Evolutionary conservation across 2,888 invertebrate genomes (phyloP), one percentile per base, ranked within the genome.

Genomic region (Ochropleura leucogaster): DNA sequence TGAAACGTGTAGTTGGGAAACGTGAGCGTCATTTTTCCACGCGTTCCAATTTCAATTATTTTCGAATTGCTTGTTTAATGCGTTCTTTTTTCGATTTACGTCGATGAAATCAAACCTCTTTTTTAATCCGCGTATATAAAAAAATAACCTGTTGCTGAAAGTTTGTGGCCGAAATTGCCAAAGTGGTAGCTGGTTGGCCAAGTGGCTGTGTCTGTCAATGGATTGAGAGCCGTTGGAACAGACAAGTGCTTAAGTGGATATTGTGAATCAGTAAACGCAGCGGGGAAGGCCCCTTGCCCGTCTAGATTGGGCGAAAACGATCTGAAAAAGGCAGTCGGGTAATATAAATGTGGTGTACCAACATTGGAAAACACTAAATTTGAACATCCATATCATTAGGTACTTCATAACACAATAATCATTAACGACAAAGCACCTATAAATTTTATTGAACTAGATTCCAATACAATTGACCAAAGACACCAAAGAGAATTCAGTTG

Each of bases 1-100:
- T 86, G 81, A 86, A 88, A 87, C 87, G 83, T 79, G 76, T 82
- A 77, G 74, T 75, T 86, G 79, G 72, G 82, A 85, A 86, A 84
- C 81, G 80, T 81, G 82, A 84, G 85, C 85, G 85, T 75, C 79
- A 85, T 79, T 82, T 85, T 84, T 85, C 79, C 74, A 72, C 75
- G 81, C 84, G 74, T 84, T 85, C 78, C 77, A 84, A 74, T 85
- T 84, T 83, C 68, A 84, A 82, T 84, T 82, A 82, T 85, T 78
- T 82, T 82, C 44, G 51, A 85, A 82, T 82, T 77, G 82, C 85
- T 83, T 74, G 73, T 77, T 77, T 77, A 82, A 74, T 74, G 69
- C 71, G 73, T 68, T 82, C 64, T 84, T 64, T 79, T 80, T 77
- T 80, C 57, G 63, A 71, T 72, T 76, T 68, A 67, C 10, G 20